Percentiles rank a stretch among this genome's conserved stretches.
Conservation (phyloP, 2,113 vertebrate species). For the Arvicanthis niloticus region DNA sequence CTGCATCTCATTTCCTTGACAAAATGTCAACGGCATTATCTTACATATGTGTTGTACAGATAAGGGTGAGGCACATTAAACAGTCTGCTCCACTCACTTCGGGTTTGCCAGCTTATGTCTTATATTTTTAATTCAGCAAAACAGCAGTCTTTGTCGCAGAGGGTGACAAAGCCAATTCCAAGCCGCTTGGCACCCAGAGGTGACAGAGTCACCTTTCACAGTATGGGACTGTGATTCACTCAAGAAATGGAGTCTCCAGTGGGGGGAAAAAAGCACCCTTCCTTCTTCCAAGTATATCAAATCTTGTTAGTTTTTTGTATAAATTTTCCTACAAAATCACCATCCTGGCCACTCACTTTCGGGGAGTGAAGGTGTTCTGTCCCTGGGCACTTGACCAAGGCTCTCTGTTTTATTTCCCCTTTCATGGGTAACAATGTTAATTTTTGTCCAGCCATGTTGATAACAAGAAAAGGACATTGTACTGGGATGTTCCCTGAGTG, state of each 20-base stretch:
- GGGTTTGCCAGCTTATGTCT: conserved; percentile 19
- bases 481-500: not conserved
- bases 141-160: conserved; percentile 8
- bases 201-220: not conserved
- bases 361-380: fast-evolving
- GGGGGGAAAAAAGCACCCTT: not conserved
- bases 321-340: not conserved
- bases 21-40: conserved; percentile 75
- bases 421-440: not conserved
- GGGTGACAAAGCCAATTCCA: not conserved
- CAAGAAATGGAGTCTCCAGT: not conserved
- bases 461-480: not conserved
- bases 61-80: conserved; percentile 59
- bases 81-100: conserved; percentile 48
- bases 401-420: not conserved
- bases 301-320: not conserved
- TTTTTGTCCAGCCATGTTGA: not conserved
- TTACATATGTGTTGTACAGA: conserved; percentile 66
- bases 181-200: not conserved
- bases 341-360: not conserved
- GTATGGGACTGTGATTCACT: not conserved
- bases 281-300: not conserved
- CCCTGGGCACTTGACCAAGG: not conserved
- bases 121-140: conserved; percentile 70
- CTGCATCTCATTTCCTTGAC: conserved; percentile 70